phyloP scores from a whole-genome alignment of 2,888 invertebrate genomes.

The Geophilus truncorum region DNA sequence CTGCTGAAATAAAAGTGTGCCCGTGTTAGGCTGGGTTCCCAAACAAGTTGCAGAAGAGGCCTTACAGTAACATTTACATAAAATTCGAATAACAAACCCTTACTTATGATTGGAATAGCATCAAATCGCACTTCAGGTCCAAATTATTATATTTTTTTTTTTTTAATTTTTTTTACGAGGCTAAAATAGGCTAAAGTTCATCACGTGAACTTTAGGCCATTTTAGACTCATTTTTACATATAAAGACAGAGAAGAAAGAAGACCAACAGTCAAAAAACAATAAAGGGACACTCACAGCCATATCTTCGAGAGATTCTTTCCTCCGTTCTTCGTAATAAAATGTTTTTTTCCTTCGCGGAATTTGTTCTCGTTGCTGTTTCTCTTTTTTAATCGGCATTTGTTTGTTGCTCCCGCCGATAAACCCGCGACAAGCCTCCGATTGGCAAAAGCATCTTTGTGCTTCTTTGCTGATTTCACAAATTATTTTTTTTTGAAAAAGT shows the following conservation, averaged over 20 bases:
- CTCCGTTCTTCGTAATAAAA: slow-evolving; percentile 39
- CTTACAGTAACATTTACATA: neutral
- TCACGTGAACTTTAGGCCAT: neutral
- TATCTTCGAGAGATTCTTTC: slow-evolving; percentile 59
- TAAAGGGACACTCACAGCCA: slow-evolving; percentile 52
- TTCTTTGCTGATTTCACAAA: slow-evolving; percentile 85
- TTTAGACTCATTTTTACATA: neutral
- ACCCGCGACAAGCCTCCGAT: slow-evolving; percentile 81
- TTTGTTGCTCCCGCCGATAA: slow-evolving; percentile 64
- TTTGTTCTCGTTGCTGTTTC: slow-evolving; percentile 34
- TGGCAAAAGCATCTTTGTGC: slow-evolving; percentile 96
- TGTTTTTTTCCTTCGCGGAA: slow-evolving; percentile 39
- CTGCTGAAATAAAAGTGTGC: slow-evolving; percentile 32
- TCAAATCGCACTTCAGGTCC: neutral
- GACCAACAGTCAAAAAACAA: neutral
- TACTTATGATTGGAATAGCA: neutral
- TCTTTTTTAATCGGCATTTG: slow-evolving; percentile 37
- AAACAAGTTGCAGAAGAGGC: slow-evolving; percentile 7
- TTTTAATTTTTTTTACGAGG: neutral
- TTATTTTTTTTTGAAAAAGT: too few species aligned
- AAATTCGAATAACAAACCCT: neutral
- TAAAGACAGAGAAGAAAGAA: neutral
- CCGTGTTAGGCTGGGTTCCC: slow-evolving; percentile 29
- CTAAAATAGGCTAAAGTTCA: neutral
- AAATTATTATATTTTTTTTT: neutral